phyloP scores from a whole-genome alignment of 2,797 vertebrate species.

The Poecile montanus region DNA sequence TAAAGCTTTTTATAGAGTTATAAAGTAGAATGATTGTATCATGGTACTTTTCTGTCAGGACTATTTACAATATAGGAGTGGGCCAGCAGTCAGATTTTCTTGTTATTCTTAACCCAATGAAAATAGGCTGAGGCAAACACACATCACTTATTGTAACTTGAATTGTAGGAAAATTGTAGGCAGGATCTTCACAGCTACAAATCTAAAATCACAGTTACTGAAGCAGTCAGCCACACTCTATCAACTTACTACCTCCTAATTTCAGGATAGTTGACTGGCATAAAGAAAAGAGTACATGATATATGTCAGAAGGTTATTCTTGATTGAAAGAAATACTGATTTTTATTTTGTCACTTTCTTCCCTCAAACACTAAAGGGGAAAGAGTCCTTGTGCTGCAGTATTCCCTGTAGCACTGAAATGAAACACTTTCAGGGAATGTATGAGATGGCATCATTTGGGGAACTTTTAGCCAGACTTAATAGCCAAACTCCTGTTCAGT shows the following conservation, averaged over 20 bases:
- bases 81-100: constrained; percentile 5
- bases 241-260: neutral
- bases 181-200: neutral
- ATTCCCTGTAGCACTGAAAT: neutral
- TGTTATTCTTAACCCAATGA: neutral
- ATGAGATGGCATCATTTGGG: neutral
- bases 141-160: neutral
- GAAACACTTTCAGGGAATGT: neutral
- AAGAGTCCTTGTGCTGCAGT: neutral
- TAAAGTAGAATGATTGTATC: neutral
- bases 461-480: neutral
- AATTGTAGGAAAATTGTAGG: neutral
- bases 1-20: neutral
- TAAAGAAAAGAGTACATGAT: neutral
- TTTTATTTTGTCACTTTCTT: neutral
- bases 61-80: neutral
- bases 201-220: neutral
- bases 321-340: neutral
- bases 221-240: neutral
- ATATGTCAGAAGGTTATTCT: neutral
- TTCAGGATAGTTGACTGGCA: neutral
- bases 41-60: constrained; percentile 27
- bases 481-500: neutral
- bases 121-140: neutral
- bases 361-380: neutral